phyloP scores from a whole-genome alignment of 35 echinoderm and acorn worm species.

The Heliocidaris erythrogramma region DNA sequence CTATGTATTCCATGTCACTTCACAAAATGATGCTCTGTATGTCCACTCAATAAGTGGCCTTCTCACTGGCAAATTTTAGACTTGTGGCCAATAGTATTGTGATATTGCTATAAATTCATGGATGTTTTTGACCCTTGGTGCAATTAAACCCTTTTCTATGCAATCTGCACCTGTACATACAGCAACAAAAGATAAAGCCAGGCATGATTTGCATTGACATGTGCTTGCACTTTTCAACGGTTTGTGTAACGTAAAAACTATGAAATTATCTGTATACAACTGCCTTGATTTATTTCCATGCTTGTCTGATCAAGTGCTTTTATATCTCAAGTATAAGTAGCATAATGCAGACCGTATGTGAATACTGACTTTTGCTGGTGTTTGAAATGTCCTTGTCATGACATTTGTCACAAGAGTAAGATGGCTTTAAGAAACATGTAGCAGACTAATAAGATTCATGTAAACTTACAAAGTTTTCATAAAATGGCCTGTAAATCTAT shows the following conservation, averaged over 20 bases:
- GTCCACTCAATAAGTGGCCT: background rate
- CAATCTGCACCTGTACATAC: background rate
- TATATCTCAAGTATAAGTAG: too few species aligned
- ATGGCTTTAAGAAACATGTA: too few species aligned
- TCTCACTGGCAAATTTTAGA: background rate
- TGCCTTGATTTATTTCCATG: background rate
- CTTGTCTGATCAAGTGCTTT: too few species aligned
- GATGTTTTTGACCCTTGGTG: background rate
- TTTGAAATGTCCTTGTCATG: too few species aligned
- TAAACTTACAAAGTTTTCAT: too few species aligned
- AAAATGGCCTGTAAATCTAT: too few species aligned
- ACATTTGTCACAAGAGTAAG: too few species aligned
- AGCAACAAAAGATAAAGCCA: background rate
- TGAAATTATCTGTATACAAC: background rate
- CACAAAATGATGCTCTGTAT: background rate
- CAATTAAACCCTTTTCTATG: constrained; percentile 18
- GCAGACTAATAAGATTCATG: too few species aligned
- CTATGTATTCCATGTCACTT: background rate
- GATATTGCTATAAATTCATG: background rate
- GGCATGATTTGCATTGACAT: background rate
- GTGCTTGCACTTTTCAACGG: background rate
- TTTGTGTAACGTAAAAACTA: background rate
- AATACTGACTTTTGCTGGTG: too few species aligned
- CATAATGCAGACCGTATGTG: too few species aligned
- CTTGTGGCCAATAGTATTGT: background rate